Conservation (phyloP, 2,113 vertebrate species). For the Chelonoidis abingdonii region DNA sequence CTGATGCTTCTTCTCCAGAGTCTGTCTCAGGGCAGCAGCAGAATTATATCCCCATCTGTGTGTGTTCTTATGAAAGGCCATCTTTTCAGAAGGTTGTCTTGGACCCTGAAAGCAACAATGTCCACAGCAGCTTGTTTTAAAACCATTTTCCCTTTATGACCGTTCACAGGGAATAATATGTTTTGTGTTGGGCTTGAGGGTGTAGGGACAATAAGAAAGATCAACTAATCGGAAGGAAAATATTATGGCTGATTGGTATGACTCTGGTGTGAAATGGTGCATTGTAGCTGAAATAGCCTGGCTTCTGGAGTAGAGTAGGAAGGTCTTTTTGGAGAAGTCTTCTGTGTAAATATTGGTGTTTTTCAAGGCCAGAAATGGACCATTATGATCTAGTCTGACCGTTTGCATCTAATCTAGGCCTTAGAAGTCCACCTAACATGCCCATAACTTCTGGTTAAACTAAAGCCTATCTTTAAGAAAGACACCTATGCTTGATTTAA, state of each 20-base stretch:
- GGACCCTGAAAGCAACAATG: neutral
- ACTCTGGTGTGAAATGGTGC: neutral
- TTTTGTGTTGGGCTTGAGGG: neutral
- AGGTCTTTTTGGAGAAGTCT: neutral
- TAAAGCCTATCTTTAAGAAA: neutral
- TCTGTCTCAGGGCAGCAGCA: neutral
- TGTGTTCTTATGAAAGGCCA: neutral
- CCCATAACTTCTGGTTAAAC: neutral
- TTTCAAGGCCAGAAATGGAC: conserved; percentile 18
- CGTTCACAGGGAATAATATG: neutral
- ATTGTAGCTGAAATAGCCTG: conserved; percentile 15
- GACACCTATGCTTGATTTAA: neutral
- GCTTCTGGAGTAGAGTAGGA: conserved; percentile 1
- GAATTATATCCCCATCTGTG: neutral
- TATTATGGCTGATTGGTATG: conserved; percentile 1
- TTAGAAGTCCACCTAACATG: conserved; percentile 28
- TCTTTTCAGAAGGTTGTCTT: neutral
- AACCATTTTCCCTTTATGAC: neutral
- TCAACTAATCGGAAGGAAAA: neutral
- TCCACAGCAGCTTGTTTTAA: neutral
- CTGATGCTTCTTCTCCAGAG: neutral
- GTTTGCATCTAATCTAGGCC: neutral
- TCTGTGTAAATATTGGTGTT: conserved; percentile 8
- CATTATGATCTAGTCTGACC: conserved; percentile 27
- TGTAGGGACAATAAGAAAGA: neutral